phyloP scores from a whole-genome alignment of 2,797 vertebrate genomes.

The Atherinosoma microstoma region DNA sequence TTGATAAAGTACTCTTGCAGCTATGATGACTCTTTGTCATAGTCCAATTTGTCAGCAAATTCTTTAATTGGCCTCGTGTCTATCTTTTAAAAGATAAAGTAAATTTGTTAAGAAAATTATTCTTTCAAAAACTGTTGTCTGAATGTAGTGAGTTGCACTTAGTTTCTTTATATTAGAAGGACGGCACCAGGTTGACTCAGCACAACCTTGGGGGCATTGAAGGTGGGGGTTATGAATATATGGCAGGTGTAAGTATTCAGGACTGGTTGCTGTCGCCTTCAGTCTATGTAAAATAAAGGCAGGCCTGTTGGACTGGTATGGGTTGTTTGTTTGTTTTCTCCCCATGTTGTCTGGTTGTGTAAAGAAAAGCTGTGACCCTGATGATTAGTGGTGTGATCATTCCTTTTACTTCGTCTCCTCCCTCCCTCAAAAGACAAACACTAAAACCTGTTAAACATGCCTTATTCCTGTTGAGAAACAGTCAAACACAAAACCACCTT shows the following conservation, averaged over 20 bases:
- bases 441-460: conserved; percentile 71
- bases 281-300: conserved; percentile 22
- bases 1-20: no score
- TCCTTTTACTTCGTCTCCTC: conserved; percentile 49
- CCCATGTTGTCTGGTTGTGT: conserved; percentile 8
- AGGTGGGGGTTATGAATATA: conserved; percentile 43
- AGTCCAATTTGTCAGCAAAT: no score
- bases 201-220: conserved; percentile 32
- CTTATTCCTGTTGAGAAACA: conserved; percentile 28
- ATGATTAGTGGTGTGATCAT: conserved; percentile 60
- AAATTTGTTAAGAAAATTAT: no score
- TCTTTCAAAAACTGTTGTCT: not conserved
- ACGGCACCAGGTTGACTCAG: conserved; percentile 65
- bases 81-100: no score
- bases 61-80: no score
- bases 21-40: not conserved
- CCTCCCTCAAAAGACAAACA: conserved; percentile 56
- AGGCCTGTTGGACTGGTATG: conserved; percentile 48
- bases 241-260: conserved; percentile 50
- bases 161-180: conserved; percentile 4
- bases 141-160: not conserved
- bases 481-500: conserved; percentile 27
- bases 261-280: conserved; percentile 8
- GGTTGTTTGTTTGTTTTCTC: conserved; percentile 22
- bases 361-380: conserved; percentile 49